These are phyloP conservation scores for Epinotia demarniana DNA, from an alignment of 2,888 invertebrate genomes.

Conservation along the genomic window DNA sequence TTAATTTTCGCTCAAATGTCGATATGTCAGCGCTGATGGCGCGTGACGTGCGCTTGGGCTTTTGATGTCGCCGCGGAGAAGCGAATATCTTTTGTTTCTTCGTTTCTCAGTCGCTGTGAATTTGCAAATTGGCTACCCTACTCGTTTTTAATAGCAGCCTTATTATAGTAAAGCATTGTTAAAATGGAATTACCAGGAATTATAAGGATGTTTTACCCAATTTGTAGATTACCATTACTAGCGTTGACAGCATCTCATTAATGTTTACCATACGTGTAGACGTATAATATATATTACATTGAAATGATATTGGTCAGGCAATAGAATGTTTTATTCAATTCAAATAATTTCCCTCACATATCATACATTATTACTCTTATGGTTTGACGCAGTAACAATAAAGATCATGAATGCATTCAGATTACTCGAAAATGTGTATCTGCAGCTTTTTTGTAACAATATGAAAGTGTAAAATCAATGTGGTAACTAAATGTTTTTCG, in stretches of 20 bases:
- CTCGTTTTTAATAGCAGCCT: not conserved
- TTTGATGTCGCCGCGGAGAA: constrained; percentile 60
- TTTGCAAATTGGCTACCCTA: constrained; percentile 16
- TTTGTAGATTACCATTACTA: not conserved
- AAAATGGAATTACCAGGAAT: not conserved
- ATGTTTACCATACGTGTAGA: not conserved
- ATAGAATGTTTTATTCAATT: no score
- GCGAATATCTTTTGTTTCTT: constrained; percentile 37
- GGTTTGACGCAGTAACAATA: no score
- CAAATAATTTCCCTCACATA: no score
- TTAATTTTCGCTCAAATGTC: constrained; percentile 72
- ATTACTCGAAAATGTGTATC: no score
- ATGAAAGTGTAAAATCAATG: no score
- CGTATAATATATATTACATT: not conserved
- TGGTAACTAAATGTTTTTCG: no score
- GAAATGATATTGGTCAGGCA: no score
- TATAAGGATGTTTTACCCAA: not conserved
- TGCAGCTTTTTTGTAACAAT: no score
- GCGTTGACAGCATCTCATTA: not conserved
- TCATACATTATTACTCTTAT: no score
- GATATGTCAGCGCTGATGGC: constrained; percentile 68
- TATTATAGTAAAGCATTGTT: not conserved
- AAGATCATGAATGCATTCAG: no score
- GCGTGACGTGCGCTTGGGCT: constrained; percentile 64
- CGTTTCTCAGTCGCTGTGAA: constrained; percentile 45